These are phyloP conservation scores for Julus scanicus DNA, from an alignment of 2,888 invertebrate species.

Conservation along the genomic window DNA sequence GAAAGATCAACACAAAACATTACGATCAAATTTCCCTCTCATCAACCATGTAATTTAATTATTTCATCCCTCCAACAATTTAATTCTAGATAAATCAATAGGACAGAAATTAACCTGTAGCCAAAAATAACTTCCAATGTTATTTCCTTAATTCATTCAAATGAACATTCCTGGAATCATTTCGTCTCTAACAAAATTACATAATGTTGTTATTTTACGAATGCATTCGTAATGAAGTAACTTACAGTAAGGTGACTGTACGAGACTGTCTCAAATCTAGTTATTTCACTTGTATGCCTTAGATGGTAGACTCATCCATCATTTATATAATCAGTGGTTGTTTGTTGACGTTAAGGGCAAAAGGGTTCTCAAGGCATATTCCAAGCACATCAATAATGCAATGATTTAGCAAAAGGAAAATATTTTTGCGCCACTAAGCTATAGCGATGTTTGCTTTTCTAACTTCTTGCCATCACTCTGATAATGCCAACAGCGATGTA, in stretches of 20 bases:
- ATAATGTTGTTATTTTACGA: not conserved
- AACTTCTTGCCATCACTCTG: not conserved
- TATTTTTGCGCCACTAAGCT: not conserved
- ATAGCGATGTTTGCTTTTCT: not conserved
- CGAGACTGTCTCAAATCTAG: not conserved
- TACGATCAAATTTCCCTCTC: no score
- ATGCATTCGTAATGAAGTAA: not conserved
- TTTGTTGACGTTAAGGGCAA: not conserved
- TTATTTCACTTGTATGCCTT: not conserved
- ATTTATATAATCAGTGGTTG: not conserved
- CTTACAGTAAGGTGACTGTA: not conserved
- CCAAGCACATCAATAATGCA: not conserved
- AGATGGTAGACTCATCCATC: not conserved
- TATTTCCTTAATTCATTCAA: not conserved
- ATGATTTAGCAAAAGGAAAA: not conserved
- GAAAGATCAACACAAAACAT: no score
- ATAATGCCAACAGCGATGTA: not conserved
- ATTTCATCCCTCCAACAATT: no score
- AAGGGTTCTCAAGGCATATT: not conserved
- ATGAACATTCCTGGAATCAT: not conserved
- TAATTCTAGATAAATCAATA: not conserved
- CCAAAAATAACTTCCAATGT: not conserved
- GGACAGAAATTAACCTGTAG: not conserved
- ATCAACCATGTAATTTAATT: no score
- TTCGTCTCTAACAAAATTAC: not conserved